Conservation (phyloP, 2,113 vertebrate genomes). For the Rhabdomys dilectus region DNA sequence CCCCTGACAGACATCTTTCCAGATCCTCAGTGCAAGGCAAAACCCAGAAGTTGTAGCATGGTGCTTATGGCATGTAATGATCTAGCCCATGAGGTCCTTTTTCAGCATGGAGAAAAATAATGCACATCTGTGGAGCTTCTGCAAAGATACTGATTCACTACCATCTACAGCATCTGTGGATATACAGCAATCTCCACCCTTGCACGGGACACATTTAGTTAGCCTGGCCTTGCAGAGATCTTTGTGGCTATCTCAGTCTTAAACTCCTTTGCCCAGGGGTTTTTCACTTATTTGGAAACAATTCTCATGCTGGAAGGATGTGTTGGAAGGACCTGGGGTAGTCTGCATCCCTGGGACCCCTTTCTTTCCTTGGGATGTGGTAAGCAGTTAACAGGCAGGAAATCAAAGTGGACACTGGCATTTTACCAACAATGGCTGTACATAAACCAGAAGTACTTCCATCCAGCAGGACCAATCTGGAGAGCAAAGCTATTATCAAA, state of each 20-base stretch:
- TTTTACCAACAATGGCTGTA: slow-evolving; percentile 27
- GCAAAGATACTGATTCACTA: too few relatives aligned
- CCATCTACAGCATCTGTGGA: neutral
- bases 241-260: neutral
- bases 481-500: slow-evolving; percentile 68
- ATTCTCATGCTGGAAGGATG: neutral
- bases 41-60: neutral
- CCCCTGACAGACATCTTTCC: neutral
- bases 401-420: slow-evolving; percentile 28
- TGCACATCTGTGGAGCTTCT: neutral
- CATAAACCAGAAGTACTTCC: slow-evolving; percentile 46
- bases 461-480: slow-evolving; percentile 60
- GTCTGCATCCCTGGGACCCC: neutral
- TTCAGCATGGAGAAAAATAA: neutral
- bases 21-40: neutral
- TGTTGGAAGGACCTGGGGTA: neutral
- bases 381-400: neutral
- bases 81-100: neutral
- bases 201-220: neutral
- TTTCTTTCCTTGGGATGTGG: neutral
- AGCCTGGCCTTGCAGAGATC: neutral
- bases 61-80: neutral
- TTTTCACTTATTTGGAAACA: slow-evolving; percentile 3
- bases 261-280: neutral
- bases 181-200: too few relatives aligned